Percentiles rank a stretch among this genome's conserved stretches.
Conservation (phyloP, 2,888 invertebrate species). For the Mystacides longicornis region DNA sequence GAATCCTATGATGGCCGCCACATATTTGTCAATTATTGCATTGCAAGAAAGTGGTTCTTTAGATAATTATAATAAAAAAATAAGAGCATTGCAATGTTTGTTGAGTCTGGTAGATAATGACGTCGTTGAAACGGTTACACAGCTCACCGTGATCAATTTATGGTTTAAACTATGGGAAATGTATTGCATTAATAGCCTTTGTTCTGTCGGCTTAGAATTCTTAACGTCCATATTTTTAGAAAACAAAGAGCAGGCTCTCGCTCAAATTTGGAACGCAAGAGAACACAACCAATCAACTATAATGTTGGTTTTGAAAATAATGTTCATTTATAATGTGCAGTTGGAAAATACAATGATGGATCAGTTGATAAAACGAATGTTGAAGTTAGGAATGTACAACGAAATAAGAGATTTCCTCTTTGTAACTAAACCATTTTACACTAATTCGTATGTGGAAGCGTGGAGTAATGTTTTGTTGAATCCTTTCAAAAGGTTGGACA, state of each 20-base stretch:
- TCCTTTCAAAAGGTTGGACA: constrained; percentile 45
- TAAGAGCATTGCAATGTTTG: constrained; percentile 44
- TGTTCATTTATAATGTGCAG: constrained; percentile 20
- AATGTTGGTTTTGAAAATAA: constrained; percentile 18
- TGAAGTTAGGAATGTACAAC: constrained; percentile 20
- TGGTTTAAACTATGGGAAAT: constrained; percentile 43
- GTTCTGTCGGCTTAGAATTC: constrained; percentile 46
- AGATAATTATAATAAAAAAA: constrained; percentile 40
- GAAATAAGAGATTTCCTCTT: constrained; percentile 40
- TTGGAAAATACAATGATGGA: constrained; percentile 14
- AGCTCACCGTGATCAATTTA: constrained; percentile 38
- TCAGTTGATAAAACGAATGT: constrained; percentile 17
- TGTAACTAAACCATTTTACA: constrained; percentile 36
- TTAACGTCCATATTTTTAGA: constrained; percentile 40
- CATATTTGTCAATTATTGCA: constrained; percentile 44
- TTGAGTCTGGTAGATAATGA: constrained; percentile 45
- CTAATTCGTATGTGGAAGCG: constrained; percentile 37
- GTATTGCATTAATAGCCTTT: constrained; percentile 39
- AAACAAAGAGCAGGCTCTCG: constrained; percentile 39
- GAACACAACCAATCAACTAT: constrained; percentile 18
- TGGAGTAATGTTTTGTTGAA: constrained; percentile 42
- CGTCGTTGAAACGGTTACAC: constrained; percentile 42
- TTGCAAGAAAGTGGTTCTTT: constrained; percentile 44
- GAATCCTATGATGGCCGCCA: constrained; percentile 47
- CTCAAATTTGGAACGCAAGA: constrained; percentile 34